These are phyloP conservation scores for Recurvirostra avosetta DNA, from an alignment of 2,113 vertebrate genomes.

Conservation along the genomic window DNA sequence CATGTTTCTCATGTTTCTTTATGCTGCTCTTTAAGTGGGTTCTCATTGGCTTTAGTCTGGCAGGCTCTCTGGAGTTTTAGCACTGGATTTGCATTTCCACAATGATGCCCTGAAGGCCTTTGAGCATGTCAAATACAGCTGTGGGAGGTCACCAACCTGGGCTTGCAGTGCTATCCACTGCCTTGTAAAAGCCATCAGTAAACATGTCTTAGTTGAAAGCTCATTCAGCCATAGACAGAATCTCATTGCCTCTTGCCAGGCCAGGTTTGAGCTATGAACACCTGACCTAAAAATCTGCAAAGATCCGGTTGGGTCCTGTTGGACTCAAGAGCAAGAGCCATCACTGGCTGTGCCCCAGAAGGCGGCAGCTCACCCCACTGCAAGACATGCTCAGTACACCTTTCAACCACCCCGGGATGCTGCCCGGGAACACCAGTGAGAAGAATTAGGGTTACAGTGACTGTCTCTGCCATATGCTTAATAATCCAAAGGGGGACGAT, in stretches of 20 bases:
- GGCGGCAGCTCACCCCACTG: background rate
- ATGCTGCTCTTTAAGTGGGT: background rate
- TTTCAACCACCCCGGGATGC: background rate
- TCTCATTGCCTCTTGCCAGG: background rate
- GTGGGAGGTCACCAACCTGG: background rate
- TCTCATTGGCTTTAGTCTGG: background rate
- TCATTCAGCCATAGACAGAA: background rate
- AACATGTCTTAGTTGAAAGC: background rate
- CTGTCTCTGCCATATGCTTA: background rate
- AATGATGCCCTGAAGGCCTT: background rate
- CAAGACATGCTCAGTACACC: background rate
- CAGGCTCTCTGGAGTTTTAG: background rate
- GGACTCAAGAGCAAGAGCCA: background rate
- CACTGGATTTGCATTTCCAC: background rate
- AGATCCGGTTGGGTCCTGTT: accelerated
- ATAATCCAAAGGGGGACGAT: background rate
- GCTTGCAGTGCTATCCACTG: background rate
- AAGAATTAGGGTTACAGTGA: background rate
- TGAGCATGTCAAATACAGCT: background rate
- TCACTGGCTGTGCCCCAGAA: accelerated
- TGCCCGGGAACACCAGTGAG: background rate
- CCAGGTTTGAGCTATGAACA: background rate
- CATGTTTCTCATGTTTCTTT: background rate
- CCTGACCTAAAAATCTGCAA: background rate
- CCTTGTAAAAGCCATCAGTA: background rate